Conservation (phyloP, 2,113 vertebrate species). For the Cariama cristata region DNA sequence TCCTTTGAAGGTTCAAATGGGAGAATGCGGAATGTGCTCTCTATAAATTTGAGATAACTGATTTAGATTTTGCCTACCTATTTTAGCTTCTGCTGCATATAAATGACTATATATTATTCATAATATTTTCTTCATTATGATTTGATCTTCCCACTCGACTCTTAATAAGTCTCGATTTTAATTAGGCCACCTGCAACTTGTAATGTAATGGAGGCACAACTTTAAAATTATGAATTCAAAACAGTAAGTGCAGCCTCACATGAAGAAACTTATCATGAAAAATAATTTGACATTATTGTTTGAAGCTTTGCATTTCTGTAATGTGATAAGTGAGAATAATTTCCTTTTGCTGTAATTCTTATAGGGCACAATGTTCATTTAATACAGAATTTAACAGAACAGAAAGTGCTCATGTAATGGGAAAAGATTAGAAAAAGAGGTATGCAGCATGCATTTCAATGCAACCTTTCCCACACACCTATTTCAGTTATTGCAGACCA, state of each 20-base stretch:
- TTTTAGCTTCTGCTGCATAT: slow-evolving; percentile 5
- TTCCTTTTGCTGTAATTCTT: slow-evolving; percentile 27
- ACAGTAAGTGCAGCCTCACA: not conserved
- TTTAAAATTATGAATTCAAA: slow-evolving; percentile 25
- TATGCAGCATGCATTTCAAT: not conserved
- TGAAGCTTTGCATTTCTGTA: slow-evolving; percentile 27
- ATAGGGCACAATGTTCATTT: slow-evolving; percentile 14
- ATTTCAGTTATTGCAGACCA: slow-evolving; percentile 1
- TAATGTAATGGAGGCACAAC: not conserved
- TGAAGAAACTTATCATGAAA: slow-evolving; percentile 6
- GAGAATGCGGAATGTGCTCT: not conserved
- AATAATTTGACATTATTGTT: slow-evolving; percentile 40
- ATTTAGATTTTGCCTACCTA: slow-evolving; percentile 4
- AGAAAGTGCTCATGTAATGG: not conserved
- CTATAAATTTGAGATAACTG: not conserved
- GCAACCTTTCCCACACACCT: not conserved
- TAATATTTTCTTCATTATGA: slow-evolving; percentile 41
- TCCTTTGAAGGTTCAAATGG: not conserved
- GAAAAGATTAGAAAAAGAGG: not conserved
- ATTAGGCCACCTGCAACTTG: slow-evolving; percentile 41
- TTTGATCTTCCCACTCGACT: slow-evolving; percentile 20
- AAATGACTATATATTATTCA: slow-evolving; percentile 27
- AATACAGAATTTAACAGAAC: slow-evolving; percentile 33
- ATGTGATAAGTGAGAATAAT: slow-evolving; percentile 47
- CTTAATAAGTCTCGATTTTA: slow-evolving; percentile 28